Base-by-base conservation (phyloP, 2,797 vertebrate species). In the Numenius phaeopus region DNA sequence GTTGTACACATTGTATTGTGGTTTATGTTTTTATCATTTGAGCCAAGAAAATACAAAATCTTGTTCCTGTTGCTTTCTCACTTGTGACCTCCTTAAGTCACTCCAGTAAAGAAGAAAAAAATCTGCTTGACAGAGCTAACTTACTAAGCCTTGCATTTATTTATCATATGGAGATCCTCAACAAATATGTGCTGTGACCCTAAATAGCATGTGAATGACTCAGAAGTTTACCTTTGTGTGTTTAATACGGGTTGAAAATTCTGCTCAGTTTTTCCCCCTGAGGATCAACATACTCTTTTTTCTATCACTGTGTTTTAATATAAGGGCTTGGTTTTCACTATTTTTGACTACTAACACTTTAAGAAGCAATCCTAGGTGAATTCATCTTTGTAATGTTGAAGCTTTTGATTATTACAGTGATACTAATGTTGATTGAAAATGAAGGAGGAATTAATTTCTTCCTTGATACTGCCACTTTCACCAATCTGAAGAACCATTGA, bases 11-110 rank as follows among this genome's bases (percentile, higher is more conserved):
- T 59, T 87, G 49, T 85, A 83, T 92, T 91, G 69, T 90, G 78
- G 95, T 91, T 95, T 86, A 71, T 72, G 55, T 91, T 95, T 87
- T 95, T 95, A 92, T 96, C 95, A 59, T 94, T 77, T 95, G 67
- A 96, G 95, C 87, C 93, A 96, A 88, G 91, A 94, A 97, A 97
- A 95, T 90, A 95, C 29, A 90, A 93, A 95, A 75, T 96, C 23
- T 76, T 94, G 9, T 69, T 82, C 70, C 58, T 93, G 30, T 95
- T 73, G 11, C 52, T 73, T 94, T 95, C 72, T 78, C 30, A 39
- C 47, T 86, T 93, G 44, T 97, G 89, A 97, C 94, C 86, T 77
- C 67, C 55, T 90, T 81, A 94, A 87, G 69, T 87, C n/a, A 34
- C 52, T 82, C 32, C 50, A 82, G 71, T 73, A 83, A 79, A 84